These are phyloP conservation scores for Pollenia angustigena DNA, from an alignment of 2,888 invertebrate genomes.

Conservation along the genomic window DNA sequence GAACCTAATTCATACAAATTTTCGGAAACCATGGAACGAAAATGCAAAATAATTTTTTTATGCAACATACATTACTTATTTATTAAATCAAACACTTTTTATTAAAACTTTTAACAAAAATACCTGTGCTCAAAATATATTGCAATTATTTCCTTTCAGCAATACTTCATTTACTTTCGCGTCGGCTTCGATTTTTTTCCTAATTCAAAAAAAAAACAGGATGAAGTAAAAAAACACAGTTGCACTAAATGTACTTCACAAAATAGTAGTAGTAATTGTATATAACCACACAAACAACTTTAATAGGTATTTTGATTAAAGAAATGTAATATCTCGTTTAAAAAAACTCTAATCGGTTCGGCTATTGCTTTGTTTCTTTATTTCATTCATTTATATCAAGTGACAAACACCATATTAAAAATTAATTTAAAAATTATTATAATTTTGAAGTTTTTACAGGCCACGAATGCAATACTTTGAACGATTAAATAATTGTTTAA, in stretches of 20 bases:
- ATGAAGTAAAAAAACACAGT: conserved; percentile 48
- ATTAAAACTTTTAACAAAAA: conserved; percentile 33
- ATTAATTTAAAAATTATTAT: too few relatives aligned
- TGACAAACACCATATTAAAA: too few relatives aligned
- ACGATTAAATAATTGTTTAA: too few relatives aligned
- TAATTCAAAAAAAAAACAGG: conserved; percentile 61
- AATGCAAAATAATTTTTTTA: neutral
- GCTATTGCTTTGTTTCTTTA: too few relatives aligned
- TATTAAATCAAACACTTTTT: neutral
- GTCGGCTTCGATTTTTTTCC: conserved; percentile 69
- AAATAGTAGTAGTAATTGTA: neutral
- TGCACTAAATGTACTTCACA: conserved; percentile 13
- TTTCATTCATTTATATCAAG: too few relatives aligned
- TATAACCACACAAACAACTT: neutral
- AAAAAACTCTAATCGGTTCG: too few relatives aligned
- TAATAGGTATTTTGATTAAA: neutral
- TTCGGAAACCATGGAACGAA: conserved; percentile 5
- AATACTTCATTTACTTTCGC: conserved; percentile 65
- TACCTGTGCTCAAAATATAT: conserved; percentile 53
- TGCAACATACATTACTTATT: neutral
- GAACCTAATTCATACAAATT: neutral
- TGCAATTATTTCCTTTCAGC: conserved; percentile 59
- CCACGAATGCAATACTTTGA: too few relatives aligned
- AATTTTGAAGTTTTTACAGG: too few relatives aligned
- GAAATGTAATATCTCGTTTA: too few relatives aligned